These are phyloP conservation scores for Zoroaster sp. DNA, from an alignment of 53 echinoderm and acorn worm genomes.

Conservation along the genomic window DNA sequence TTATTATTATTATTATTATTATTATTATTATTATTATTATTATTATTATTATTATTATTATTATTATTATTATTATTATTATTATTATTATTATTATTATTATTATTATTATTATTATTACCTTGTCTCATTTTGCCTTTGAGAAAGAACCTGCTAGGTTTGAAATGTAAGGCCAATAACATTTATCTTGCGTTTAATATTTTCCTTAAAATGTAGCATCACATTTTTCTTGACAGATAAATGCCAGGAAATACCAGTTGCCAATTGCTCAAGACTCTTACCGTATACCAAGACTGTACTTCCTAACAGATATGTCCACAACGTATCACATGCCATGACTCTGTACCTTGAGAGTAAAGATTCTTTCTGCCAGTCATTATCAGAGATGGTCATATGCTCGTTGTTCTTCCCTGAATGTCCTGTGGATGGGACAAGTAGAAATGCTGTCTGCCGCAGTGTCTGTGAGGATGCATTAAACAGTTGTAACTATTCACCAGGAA, in stretches of 20 bases:
- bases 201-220: no score
- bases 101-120: no score
- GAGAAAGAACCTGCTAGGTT: no score
- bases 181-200: no score
- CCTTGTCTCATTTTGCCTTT: no score
- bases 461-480: conserved; percentile 50
- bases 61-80: no score
- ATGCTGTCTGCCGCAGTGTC: conserved; percentile 42
- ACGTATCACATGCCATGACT: background rate
- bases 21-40: no score
- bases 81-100: no score
- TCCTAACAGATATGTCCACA: conserved; percentile 44
- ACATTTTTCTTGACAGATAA: conserved; percentile 32
- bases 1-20: no score
- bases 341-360: conserved; percentile 35
- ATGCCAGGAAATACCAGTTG: conserved; percentile 46
- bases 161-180: no score
- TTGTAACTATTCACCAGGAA: conserved; percentile 8
- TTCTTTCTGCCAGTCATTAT: conserved; percentile 33
- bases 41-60: no score
- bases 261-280: conserved; percentile 46
- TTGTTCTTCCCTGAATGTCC: conserved; percentile 63
- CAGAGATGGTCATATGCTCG: conserved; percentile 35
- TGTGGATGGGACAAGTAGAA: conserved; percentile 44
- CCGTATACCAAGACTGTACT: conserved; percentile 66